phyloP scores from a whole-genome alignment of 1,140 invertebrate genomes.

The Fopius arisanus region DNA sequence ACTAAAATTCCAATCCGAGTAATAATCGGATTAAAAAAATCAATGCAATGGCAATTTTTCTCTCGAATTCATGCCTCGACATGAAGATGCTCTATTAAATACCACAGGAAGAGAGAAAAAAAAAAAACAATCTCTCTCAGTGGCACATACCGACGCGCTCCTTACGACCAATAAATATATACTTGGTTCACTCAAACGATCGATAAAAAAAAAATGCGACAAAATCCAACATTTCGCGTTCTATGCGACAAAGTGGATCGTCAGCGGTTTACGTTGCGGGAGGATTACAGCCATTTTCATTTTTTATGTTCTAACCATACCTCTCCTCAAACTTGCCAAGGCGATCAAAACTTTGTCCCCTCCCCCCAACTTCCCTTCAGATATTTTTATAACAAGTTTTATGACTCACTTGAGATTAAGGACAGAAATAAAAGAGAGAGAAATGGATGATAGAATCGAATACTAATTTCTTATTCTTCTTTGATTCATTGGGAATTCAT shows the following conservation, averaged over 20 bases:
- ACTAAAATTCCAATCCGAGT: too few species aligned
- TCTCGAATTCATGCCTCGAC: not conserved
- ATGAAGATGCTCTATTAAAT: not conserved
- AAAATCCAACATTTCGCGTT: constrained; percentile 14
- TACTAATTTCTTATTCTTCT: not conserved
- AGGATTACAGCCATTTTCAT: constrained; percentile 41
- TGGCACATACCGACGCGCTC: not conserved
- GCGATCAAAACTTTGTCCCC: constrained; percentile 16
- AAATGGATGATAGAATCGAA: not conserved
- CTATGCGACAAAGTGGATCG: constrained; percentile 41
- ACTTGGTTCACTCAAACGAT: constrained; percentile 35
- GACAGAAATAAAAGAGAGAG: not conserved
- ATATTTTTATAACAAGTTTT: constrained; percentile 24
- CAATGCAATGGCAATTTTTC: not conserved
- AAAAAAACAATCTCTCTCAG: not conserved
- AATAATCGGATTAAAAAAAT: too few species aligned
- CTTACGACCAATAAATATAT: constrained; percentile 30
- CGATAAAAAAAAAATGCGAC: constrained; percentile 40
- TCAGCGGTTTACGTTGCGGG: constrained; percentile 46
- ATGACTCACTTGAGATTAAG: not conserved
- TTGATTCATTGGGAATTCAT: not conserved
- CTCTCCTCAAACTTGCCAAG: constrained; percentile 6
- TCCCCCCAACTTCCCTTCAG: not conserved
- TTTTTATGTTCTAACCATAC: constrained; percentile 42
- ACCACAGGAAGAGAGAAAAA: not conserved